Evolutionary conservation across 2,113 vertebrate species (phyloP).

Genomic region (Chionis minor): DNA sequence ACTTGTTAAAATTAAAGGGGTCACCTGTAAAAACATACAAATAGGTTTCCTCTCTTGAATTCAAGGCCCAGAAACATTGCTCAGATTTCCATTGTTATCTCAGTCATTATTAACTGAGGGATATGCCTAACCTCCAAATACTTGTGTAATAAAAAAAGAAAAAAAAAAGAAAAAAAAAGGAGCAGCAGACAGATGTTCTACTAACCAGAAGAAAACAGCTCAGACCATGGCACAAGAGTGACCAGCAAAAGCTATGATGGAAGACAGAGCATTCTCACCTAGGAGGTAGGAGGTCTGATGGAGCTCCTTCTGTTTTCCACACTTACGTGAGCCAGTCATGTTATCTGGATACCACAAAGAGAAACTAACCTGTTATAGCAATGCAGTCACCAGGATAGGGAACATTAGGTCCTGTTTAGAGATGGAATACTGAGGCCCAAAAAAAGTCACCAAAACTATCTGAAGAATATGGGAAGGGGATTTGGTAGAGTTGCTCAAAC

Average conservation of each 20-base stretch:
- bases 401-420: not conserved
- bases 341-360: not conserved
- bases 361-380: not conserved
- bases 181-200: not conserved
- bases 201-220: not conserved
- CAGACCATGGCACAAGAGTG: not conserved
- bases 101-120: not conserved
- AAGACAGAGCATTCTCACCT: not conserved
- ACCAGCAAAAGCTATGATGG: not conserved
- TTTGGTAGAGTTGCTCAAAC: not conserved
- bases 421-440: not conserved
- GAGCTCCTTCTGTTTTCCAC: not conserved
- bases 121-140: not conserved
- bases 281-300: not conserved
- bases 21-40: not conserved
- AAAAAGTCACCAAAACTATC: not conserved
- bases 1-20: not conserved
- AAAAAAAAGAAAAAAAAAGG: not conserved
- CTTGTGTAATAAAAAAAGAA: not conserved
- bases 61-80: not conserved
- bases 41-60: not conserved
- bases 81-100: not conserved
- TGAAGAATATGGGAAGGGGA: not conserved
- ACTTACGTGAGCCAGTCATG: accelerated
- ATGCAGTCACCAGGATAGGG: not conserved